Conservation (phyloP, 2,797 vertebrate species). For the Crenichthys baileyi region DNA sequence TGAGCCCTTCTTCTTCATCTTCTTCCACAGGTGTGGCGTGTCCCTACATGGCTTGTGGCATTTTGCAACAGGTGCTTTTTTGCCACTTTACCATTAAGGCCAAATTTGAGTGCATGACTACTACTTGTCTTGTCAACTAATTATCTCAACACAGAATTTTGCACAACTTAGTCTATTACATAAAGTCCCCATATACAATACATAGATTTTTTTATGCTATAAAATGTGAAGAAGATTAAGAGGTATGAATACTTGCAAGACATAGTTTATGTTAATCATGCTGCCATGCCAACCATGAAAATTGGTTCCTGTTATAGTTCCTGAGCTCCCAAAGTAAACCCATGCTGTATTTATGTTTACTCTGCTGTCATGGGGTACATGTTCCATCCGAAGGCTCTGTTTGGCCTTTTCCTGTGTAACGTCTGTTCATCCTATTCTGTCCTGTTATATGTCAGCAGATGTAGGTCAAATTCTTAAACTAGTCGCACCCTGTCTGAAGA, state of each 20-base stretch:
- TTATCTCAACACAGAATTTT: neutral
- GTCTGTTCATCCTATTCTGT: slow-evolving; percentile 9
- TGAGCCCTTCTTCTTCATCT: too few relatives aligned
- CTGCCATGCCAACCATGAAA: slow-evolving; percentile 31
- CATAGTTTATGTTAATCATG: slow-evolving; percentile 21
- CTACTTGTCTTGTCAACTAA: neutral
- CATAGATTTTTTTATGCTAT: neutral
- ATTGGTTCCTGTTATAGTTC: slow-evolving; percentile 13
- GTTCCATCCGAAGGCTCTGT: slow-evolving; percentile 33
- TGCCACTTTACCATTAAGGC: neutral
- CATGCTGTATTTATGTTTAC: slow-evolving; percentile 57
- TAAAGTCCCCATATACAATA: slow-evolving; percentile 20
- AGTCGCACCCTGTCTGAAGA: slow-evolving; percentile 3
- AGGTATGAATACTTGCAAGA: too few relatives aligned
- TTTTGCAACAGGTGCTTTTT: neutral
- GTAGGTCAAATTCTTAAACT: slow-evolving; percentile 24
- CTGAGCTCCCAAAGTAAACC: slow-evolving; percentile 48
- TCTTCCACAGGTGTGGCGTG: neutral
- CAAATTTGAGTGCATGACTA: neutral
- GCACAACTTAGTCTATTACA: neutral
- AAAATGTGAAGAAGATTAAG: too few relatives aligned
- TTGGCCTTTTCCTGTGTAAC: slow-evolving; percentile 9
- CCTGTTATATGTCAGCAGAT: slow-evolving; percentile 10
- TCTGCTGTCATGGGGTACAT: slow-evolving; percentile 41
- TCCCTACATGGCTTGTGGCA: neutral